Evolutionary conservation across 23 tunicate genomes (phyloP), one percentile per base, ranked within the genome.

Genomic region (Phallusia fumigata): DNA sequence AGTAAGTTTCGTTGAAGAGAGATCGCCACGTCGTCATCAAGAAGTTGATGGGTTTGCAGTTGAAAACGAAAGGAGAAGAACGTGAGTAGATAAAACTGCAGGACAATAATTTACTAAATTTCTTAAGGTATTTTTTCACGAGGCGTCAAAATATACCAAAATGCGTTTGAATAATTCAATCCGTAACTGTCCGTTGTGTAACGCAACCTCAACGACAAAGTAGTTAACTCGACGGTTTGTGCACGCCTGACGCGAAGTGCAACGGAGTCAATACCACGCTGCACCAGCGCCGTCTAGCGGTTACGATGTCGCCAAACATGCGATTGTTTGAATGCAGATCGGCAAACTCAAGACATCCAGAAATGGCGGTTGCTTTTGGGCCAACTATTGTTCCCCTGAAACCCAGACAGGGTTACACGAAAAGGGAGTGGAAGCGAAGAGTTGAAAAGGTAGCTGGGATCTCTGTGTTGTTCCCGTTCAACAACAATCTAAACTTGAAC

Each of bases 401-500:
- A 30, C 76, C 82, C 16, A 3, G 16, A 45, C 32, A 47, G 5
- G 76, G 58, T 26, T 32, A 11, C 30, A 30, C 77, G 12, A 35
- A 33, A 32, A 83, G 58, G 8, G 84, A 77, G 2, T 88, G 91
- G 91, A 77, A 40, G 0, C 26, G 83, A 26, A 35, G 91, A 34
- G 91, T 82, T 8, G 87, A 58, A 77, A 88, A 82, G 73, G 91
- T 88, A n/a, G n/a, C n/a, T n/a, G n/a, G n/a, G n/a, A n/a, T n/a
- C n/a, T n/a, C n/a, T n/a, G n/a, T n/a, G n/a, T 40, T 40, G 10
- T 40, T 5, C 47, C 47, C 10, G 47, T n/a, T 8, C 69, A 58
- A 3, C 69, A 58, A 40, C 69, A 22, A 3, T 16, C 3, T 58
- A 24, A 1, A 24, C 13, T 6, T 21, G 5, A n/a, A n/a, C n/a